A percentile compares a stretch with the other conserved stretches of the same genome.
Conservation (phyloP, 2,797 vertebrate genomes). For the Trachurus trachurus region DNA sequence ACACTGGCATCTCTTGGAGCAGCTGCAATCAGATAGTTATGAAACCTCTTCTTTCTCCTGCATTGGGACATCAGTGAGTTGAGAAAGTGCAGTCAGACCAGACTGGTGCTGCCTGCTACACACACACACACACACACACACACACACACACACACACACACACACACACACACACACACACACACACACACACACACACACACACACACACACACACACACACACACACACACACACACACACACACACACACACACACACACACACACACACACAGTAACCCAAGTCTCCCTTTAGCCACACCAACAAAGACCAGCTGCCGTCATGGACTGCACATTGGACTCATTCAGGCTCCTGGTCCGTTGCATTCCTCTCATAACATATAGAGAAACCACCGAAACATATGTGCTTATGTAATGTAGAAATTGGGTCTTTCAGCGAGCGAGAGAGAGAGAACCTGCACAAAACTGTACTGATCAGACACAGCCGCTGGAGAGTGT, state of each 20-base stretch:
- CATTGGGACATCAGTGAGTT: conserved; percentile 52
- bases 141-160: no score
- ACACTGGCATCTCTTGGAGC: conserved; percentile 24
- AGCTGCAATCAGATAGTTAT: conserved; percentile 41
- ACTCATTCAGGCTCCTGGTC: conserved; percentile 24
- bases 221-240: not conserved
- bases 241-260: no score
- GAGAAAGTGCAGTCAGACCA: conserved; percentile 29
- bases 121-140: not conserved
- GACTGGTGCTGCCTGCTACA: conserved; percentile 16
- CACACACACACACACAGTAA: not conserved
- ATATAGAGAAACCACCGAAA: conserved; percentile 16
- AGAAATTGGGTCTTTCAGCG: not conserved
- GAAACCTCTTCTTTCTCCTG: conserved; percentile 43
- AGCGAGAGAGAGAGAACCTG: not conserved
- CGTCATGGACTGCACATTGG: conserved; percentile 15
- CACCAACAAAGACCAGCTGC: conserved; percentile 35
- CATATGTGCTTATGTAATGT: conserved; percentile 27
- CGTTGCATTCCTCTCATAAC: conserved; percentile 43
- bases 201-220: no score
- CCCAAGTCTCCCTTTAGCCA: not conserved
- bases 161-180: no score
- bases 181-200: no score
- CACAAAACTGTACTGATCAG: not conserved
- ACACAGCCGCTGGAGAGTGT: not conserved